Percentiles rank a stretch among this genome's conserved stretches.
Conservation (phyloP, 2,797 vertebrate genomes). For the Sciaenops ocellatus region DNA sequence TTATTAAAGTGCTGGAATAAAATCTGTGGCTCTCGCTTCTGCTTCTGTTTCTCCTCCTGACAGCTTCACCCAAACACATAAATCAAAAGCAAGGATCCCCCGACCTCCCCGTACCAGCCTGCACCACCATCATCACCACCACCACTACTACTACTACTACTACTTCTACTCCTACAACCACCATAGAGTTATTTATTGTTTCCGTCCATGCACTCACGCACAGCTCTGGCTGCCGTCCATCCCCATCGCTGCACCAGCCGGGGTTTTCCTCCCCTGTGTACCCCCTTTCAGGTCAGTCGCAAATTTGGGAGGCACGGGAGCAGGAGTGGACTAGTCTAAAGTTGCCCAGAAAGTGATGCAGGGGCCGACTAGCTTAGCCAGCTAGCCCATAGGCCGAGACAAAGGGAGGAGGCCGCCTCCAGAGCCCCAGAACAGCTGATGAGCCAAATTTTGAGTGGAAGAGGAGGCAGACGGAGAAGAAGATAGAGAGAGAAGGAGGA, state of each 20-base stretch:
- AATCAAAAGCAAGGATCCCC: slow-evolving; percentile 86
- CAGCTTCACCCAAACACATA: slow-evolving; percentile 88
- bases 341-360: slow-evolving; percentile 82
- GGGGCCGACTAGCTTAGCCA: slow-evolving; percentile 76
- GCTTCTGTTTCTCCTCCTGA: slow-evolving; percentile 81
- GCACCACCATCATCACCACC: slow-evolving; percentile 53
- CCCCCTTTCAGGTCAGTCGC: slow-evolving; percentile 58
- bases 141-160: slow-evolving; percentile 17
- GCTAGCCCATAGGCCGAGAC: slow-evolving; percentile 82
- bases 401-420: slow-evolving; percentile 86
- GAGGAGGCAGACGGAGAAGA: slow-evolving; percentile 36
- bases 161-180: slow-evolving; percentile 57
- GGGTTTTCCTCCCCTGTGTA: slow-evolving; percentile 46
- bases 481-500: not conserved
- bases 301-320: slow-evolving; percentile 70
- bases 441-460: slow-evolving; percentile 77
- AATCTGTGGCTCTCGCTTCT: slow-evolving; percentile 80
- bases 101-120: slow-evolving; percentile 80
- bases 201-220: slow-evolving; percentile 79
- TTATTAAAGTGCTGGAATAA: slow-evolving; percentile 86
- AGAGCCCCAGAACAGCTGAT: slow-evolving; percentile 83
- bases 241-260: slow-evolving; percentile 66
- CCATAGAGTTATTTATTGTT: slow-evolving; percentile 84
- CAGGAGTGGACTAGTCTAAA: slow-evolving; percentile 82
- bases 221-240: slow-evolving; percentile 80